Conservation (phyloP, 2,113 vertebrate genomes). For the Eupsittula cactorum region DNA sequence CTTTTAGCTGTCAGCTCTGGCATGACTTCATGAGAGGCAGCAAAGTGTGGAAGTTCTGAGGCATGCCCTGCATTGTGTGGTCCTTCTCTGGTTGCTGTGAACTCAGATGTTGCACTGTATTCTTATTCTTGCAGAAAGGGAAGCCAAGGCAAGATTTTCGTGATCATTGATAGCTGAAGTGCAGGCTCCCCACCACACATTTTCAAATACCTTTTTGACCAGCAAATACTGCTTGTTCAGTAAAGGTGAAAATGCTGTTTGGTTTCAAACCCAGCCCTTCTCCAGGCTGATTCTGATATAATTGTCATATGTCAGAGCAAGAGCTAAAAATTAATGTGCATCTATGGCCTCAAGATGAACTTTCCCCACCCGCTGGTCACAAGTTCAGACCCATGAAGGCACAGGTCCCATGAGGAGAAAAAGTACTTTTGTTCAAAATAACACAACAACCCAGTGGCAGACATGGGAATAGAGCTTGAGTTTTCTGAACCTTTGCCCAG, state of each 20-base stretch:
- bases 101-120: neutral
- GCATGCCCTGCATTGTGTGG: neutral
- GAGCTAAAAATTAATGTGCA: neutral
- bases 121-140: neutral
- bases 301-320: neutral
- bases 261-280: neutral
- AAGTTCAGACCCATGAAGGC: neutral
- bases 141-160: neutral
- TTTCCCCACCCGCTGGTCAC: neutral
- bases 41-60: neutral
- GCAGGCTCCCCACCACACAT: accelerated
- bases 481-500: neutral
- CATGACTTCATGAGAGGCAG: neutral
- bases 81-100: neutral
- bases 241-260: neutral
- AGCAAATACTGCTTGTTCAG: neutral
- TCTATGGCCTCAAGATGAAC: neutral
- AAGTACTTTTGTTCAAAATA: neutral
- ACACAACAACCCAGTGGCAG: neutral
- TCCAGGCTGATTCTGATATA: neutral
- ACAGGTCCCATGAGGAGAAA: neutral
- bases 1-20: neutral
- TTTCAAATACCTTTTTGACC: neutral
- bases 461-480: neutral
- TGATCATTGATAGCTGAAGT: neutral